Base-by-base conservation (phyloP, 2,888 invertebrate genomes). In the Autographa pulchrina region DNA sequence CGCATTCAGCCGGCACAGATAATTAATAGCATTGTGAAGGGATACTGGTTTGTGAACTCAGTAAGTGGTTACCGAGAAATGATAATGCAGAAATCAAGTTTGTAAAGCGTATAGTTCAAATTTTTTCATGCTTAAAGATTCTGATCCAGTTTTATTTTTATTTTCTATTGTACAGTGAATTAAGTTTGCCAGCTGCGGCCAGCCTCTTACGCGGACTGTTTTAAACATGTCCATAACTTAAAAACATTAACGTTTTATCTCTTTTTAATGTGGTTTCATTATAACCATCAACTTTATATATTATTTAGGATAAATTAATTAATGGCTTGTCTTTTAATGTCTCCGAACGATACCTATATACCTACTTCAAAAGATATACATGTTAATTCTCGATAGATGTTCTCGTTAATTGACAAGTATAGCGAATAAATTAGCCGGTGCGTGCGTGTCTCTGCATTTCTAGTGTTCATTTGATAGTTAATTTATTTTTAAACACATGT, bases 401-500 rank as follows among this genome's bases (percentile, higher is more conserved):
- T 64, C 72, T 72, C 68, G 59, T 73, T 84, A 82, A 83, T 83
- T 83, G 82, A 81, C 83, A 82, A 76, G 70, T 81, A 61, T 52
- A 66, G 73, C 71, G 81, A 75, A 84, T 84, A 82, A 78, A 78
- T 84, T 74, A 70, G 73, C 8, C 16, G 62, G 31, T 32, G 60
- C 38, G 77, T 63, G 59, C 82, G 73, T 84, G 83, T 60, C 71
- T 35, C 35, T 38, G 77, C 81, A 84, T 81, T 82, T 77, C 83
- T 80, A 81, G 77, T 78, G 81, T 83, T 83, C 81, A 80, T 84
- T 84, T 81, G 71, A 83, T 81, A 72, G 80, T 81, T 84, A 77
- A 81, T 84, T 84, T 84, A 84, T 83, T 84, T 84, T 84, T 84
- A 84, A 81, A 78, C 83, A 81, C 70, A 82, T 84, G 83, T 84